Evolutionary conservation across 1,140 invertebrate species (phyloP), one percentile per base, ranked within the genome.

Genomic region (Aporrectodea caliginosa): DNA sequence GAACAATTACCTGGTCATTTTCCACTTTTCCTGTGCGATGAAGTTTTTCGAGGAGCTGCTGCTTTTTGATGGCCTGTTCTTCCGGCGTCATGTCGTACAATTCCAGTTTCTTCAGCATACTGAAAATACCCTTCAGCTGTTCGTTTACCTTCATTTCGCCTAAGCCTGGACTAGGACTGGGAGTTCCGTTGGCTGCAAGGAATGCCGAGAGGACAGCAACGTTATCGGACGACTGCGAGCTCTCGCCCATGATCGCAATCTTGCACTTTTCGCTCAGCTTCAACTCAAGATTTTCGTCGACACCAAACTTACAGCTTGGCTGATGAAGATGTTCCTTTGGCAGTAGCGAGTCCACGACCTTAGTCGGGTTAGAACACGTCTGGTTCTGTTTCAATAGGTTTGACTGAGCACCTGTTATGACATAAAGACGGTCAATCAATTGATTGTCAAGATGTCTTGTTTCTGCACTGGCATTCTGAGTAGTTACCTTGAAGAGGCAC

Each of bases 31-130:
- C 43, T 6, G 22, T 58, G 22, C 43, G 43, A 88, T 94, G 92
- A 79, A 94, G 86, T 86, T 94, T 93, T 84, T 94, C 93, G 6
- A 93, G 89, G 83, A 94, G 93, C 85, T 93, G 92, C 87, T 93
- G 92, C 83, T 93, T 93, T 80, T 92, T 90, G 27, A 92, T 86
- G 72, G 92, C 92, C 82, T 93, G 92, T 77, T 93, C 92, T 82
- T 93, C 92, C 81, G 89, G 87, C 70, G 87, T 86, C 69, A 85
- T 85, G 80, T 86, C 84, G 35, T 81, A 69, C 75, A 85, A 81
- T 69, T 88, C 84, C 35, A 87, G 86, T 81, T 87, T 86, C 58
- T 84, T 84, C 85, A 89, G 87, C 83, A 89, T 89, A 70, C 84
- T 86, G 79, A 85, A 88, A 72, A 89, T 89, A 16, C 84, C 82